Conservation (phyloP, 2,113 vertebrate genomes). For the Ceratotherium simum region DNA sequence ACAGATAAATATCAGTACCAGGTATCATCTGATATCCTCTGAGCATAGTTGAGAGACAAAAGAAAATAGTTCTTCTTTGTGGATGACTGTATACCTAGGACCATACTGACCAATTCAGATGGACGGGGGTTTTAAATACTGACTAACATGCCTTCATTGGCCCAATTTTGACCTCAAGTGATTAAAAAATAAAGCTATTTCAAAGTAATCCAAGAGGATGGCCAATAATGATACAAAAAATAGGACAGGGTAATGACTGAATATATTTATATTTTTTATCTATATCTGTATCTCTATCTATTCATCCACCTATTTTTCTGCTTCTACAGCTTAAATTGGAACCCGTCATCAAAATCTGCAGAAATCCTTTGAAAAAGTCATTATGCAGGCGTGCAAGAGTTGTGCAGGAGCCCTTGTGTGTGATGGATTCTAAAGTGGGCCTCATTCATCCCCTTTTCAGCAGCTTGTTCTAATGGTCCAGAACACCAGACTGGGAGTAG, state of each 20-base stretch:
- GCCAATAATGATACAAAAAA: neutral
- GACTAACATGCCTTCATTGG: neutral
- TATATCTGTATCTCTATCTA: constrained; percentile 34
- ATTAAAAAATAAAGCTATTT: constrained; percentile 33
- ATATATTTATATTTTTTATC: neutral
- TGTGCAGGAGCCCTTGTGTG: constrained; percentile 48
- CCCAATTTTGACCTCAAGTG: neutral
- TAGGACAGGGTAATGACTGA: neutral
- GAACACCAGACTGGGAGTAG: constrained; percentile 69
- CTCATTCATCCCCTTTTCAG: constrained; percentile 67
- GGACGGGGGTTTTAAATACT: constrained; percentile 69
- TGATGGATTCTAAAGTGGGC: constrained; percentile 63
- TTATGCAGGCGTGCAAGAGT: constrained; percentile 74
- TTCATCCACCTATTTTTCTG: constrained; percentile 73
- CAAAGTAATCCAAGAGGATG: constrained; percentile 58
- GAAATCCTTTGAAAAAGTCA: constrained; percentile 84
- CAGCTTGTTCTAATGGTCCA: constrained; percentile 61
- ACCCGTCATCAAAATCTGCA: constrained; percentile 81
- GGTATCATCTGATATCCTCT: constrained; percentile 75
- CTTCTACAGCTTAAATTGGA: constrained; percentile 69
- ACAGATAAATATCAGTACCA: constrained; percentile 81
- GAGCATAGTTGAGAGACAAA: constrained; percentile 76
- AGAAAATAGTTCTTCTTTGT: constrained; percentile 81
- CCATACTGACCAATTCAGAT: constrained; percentile 70
- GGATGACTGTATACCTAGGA: constrained; percentile 71